Evolutionary conservation across 2,113 vertebrate genomes (phyloP), one percentile per base, ranked within the genome.

Genomic region (Pungitius pungitius): DNA sequence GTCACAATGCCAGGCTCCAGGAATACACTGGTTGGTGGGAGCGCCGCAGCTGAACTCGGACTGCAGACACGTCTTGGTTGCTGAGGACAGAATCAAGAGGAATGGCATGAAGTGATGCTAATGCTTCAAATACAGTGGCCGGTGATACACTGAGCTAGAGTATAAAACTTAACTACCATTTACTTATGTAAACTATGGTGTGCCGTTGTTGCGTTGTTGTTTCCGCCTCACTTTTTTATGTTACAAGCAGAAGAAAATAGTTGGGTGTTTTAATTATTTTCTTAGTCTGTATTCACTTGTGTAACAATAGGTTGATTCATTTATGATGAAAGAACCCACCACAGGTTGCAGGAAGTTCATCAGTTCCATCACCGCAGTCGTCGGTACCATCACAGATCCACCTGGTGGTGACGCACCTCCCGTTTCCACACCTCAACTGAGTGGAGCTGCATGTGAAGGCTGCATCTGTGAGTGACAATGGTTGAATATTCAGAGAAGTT

Each of bases 361-460:
- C 96, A 0, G 92, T 94, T 42, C 89, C 91, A 0, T 97, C 96
- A 0, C 63, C 76, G 61, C 96, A 98, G 49, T 98, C 96, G 0
- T 95, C 49, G 0, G 0, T 59, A 7, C 92, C 93, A 6, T 98
- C 96, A 14, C 96, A 98, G 2, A 95, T 81, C 96, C 96, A 98
- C 15, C 73, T 91, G 37, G 33, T 77, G 12, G 93, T 86, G 73
- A 98, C 83, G 69, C 96, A 98, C 2, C 73, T 85, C 11, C 93
- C 94, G 0, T 95, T 94, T 1, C 27, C 79, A 49, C 96, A 97
- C 22, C 47, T 89, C 60, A 97, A 93, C 87, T 95, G 92, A 0
- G 69, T 78, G 47, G 84, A 69, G 7, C 39, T 83, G 75, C 96
- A 97, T 0, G 6, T 69, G 15, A 9, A 18, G 2, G 75, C 73